Base-by-base conservation (phyloP, 1,140 invertebrate genomes). In the Dendroctonus valens region DNA sequence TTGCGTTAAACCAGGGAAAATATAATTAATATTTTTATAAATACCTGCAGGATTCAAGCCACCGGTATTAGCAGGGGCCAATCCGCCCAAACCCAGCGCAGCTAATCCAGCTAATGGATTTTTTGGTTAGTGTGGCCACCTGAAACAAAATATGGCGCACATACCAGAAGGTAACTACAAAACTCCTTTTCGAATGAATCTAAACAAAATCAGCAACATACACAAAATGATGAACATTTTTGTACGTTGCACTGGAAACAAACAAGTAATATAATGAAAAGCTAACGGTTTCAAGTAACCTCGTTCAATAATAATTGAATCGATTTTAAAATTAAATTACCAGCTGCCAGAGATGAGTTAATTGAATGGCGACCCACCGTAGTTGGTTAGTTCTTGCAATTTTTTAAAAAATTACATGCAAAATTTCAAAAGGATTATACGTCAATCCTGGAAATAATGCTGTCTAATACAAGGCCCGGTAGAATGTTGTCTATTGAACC, bases 11-110 rank as follows among this genome's bases (percentile, higher is more conserved):
- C 26, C 26, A 26, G 26, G 26, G 26, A 26, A 26, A 26, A 26
- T 26, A 26, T 26, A 26, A 26, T 26, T 26, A 26, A 46, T 46
- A 11, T 46, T 46, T 46, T 11, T 67, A 58, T 55, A 15, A 8
- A 46, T 55, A 93, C 92, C 92, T 86, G 92, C 91, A 73, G 92
- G 91, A 81, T 93, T 94, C 46, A 94, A 83, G 72, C 91, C 91
- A 70, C 90, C 90, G 58, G 90, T 88, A 74, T 90, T 91, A 49
- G 89, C 85, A 51, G 89, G 89, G 70, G 89, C 89, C 63, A 94
- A 83, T 53, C 91, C 91, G 72, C 91, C 91, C 5, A 94, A 84
- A 64, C 92, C 92, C 59, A 94, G 81, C 54, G 91, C 91, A 44
- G 91, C 91, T 54, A 95, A 81, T 68, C 92, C 91, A 60, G 92